Conservation (phyloP, 2,797 vertebrate species). For the Bothrops alternatus region DNA sequence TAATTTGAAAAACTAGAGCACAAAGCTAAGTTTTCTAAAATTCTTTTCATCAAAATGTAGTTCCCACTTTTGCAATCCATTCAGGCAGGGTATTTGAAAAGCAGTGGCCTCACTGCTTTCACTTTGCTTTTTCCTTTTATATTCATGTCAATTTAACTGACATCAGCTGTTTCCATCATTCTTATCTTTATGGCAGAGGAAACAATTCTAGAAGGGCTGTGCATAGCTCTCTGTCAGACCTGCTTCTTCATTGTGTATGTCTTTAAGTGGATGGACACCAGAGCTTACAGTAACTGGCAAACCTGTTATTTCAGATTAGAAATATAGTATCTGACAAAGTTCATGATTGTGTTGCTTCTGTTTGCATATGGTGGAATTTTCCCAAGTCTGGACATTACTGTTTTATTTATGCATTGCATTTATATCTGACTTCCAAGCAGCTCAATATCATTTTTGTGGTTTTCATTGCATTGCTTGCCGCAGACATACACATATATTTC, state of each 20-base stretch:
- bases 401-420: not conserved
- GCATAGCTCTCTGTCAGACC: not conserved
- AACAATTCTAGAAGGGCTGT: not conserved
- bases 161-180: slow-evolving; percentile 14
- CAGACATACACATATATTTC: not conserved
- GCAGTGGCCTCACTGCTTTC: not conserved
- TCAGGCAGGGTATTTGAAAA: slow-evolving; percentile 34
- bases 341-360: not conserved
- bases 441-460: not conserved
- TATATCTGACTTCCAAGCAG: not conserved
- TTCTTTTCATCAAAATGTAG: slow-evolving; percentile 49
- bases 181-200: slow-evolving; percentile 23
- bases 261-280: not conserved
- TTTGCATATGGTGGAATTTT: not conserved
- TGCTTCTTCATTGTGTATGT: not conserved
- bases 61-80: slow-evolving; percentile 49
- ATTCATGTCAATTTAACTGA: not conserved
- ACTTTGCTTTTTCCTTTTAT: not conserved
- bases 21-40: slow-evolving; percentile 55
- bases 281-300: not conserved
- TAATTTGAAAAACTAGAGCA: slow-evolving; percentile 31
- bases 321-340: not conserved
- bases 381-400: not conserved
- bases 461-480: not conserved
- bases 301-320: not conserved